Percentiles rank a stretch among this genome's conserved stretches.
Conservation (phyloP, 2,888 invertebrate genomes). For the Polylopha cassiicola region DNA sequence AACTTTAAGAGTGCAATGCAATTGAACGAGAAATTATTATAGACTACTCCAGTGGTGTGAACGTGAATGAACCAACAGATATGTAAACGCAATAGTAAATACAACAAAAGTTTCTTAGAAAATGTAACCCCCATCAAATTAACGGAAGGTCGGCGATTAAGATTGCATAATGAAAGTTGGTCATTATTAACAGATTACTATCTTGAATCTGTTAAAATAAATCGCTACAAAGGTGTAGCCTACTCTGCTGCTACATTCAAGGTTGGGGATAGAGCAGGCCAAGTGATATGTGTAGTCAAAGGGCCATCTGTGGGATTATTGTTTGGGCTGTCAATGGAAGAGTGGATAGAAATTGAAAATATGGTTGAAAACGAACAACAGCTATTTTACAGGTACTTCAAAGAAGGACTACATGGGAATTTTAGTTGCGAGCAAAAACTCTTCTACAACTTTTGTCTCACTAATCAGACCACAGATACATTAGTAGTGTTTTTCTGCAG, state of each 20-base stretch:
- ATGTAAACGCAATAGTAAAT: conserved; percentile 20
- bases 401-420: conserved; percentile 52
- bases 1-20: too few relatives aligned
- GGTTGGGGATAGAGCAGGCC: conserved; percentile 56
- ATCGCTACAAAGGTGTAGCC: conserved; percentile 36
- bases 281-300: conserved; percentile 55
- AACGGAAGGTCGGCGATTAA: conserved; percentile 48
- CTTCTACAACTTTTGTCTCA: conserved; percentile 66
- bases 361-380: conserved; percentile 50
- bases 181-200: conserved; percentile 57
- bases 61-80: conserved; percentile 18
- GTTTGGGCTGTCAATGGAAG: conserved; percentile 49
- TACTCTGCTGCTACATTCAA: conserved; percentile 54
- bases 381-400: conserved; percentile 66
- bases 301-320: conserved; percentile 50
- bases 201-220: conserved; percentile 67
- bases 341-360: conserved; percentile 61
- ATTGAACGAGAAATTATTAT: too few relatives aligned
- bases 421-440: conserved; percentile 57
- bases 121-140: conserved; percentile 47
- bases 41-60: conserved; percentile 1
- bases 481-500: conserved; percentile 52
- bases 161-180: conserved; percentile 52
- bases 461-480: conserved; percentile 49
- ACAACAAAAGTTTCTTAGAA: conserved; percentile 35